Conservation (phyloP, 2,113 vertebrate species). For the Chaenogobius annularis region DNA sequence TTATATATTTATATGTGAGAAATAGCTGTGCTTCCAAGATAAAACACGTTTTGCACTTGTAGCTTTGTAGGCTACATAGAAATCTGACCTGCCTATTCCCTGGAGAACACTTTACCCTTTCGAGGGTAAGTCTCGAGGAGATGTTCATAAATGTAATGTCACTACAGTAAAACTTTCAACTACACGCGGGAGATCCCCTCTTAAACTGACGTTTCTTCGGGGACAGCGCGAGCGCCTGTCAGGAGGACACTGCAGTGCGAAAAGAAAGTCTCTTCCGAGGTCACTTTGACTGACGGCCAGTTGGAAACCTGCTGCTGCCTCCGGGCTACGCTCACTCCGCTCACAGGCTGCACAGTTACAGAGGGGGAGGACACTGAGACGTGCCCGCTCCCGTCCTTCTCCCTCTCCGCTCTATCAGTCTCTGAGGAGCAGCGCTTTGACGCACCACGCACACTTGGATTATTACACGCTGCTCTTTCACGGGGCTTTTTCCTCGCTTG, state of each 20-base stretch:
- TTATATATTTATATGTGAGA: too few relatives aligned
- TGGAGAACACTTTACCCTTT: neutral
- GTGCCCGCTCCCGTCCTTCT: conserved; percentile 49
- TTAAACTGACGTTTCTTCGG: conserved; percentile 43
- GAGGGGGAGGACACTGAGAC: conserved; percentile 54
- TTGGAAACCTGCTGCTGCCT: conserved; percentile 57
- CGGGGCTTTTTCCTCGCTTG: conserved; percentile 39
- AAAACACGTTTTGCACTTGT: neutral
- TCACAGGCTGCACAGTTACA: conserved; percentile 19
- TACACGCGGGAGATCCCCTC: neutral
- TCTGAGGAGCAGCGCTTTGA: conserved; percentile 66
- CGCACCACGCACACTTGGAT: conserved; percentile 70
- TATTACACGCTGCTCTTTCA: conserved; percentile 61
- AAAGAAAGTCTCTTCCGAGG: conserved; percentile 39
- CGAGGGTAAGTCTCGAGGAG: neutral
- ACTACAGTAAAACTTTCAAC: neutral
- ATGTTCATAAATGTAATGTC: neutral
- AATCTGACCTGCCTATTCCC: neutral
- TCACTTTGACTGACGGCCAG: conserved; percentile 58
- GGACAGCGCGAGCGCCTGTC: conserved; percentile 47
- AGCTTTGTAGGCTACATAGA: neutral
- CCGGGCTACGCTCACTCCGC: conserved; percentile 37
- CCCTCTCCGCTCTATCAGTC: conserved; percentile 41
- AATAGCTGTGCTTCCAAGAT: neutral
- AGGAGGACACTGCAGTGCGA: conserved; percentile 62